These are phyloP conservation scores for Centropus bengalensis DNA, from an alignment of 2,113 vertebrate species.

Conservation along the genomic window DNA sequence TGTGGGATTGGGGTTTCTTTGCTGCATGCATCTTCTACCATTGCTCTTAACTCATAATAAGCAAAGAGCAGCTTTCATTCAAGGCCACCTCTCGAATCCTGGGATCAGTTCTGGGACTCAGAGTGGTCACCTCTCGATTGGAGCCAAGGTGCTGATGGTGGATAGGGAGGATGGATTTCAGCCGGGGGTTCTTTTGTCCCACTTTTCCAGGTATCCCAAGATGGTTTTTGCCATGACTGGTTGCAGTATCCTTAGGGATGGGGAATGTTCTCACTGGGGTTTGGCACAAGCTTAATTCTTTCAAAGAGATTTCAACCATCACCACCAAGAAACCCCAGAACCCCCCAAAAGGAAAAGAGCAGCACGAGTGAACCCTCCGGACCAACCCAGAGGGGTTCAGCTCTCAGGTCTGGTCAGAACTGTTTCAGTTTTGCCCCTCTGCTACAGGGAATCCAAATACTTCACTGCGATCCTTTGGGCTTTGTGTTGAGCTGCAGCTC, in stretches of 20 bases:
- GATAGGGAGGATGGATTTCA: not conserved
- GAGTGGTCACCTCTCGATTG: fast-evolving
- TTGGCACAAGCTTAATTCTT: not conserved
- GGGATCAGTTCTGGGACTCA: too few relatives aligned
- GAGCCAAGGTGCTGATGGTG: not conserved
- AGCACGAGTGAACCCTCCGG: not conserved
- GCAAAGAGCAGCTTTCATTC: not conserved
- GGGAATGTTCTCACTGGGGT: not conserved
- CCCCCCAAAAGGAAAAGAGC: too few relatives aligned
- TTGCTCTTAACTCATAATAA: not conserved
- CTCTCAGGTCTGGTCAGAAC: not conserved
- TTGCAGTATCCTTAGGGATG: not conserved
- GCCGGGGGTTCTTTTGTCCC: too few relatives aligned
- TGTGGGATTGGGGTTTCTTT: not conserved
- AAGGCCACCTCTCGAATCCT: too few relatives aligned
- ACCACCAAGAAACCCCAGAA: too few relatives aligned
- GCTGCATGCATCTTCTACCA: not conserved
- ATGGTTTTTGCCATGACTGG: not conserved
- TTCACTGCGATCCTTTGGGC: not conserved
- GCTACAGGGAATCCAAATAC: not conserved
- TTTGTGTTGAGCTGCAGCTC: not conserved
- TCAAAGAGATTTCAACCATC: not conserved
- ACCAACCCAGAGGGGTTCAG: not conserved
- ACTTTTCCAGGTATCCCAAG: not conserved
- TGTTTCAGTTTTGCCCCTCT: not conserved